Percentiles rank a stretch among this genome's conserved stretches.
Conservation (phyloP, 2,797 vertebrate genomes). For the Onychomys arenicola region DNA sequence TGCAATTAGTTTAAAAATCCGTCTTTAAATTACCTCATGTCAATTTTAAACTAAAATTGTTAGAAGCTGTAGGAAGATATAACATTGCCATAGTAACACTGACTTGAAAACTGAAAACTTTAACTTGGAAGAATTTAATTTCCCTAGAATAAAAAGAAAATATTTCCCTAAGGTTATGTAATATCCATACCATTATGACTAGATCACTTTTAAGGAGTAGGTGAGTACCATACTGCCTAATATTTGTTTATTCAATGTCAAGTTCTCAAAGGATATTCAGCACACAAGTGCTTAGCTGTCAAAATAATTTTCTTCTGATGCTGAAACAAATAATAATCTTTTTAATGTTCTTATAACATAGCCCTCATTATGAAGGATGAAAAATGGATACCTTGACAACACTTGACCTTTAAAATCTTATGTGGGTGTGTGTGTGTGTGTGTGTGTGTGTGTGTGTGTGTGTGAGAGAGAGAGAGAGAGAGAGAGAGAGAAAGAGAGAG, state of each 20-base stretch:
- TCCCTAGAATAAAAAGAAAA: constrained; percentile 26
- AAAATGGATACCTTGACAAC: not conserved
- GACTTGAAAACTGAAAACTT: constrained; percentile 64
- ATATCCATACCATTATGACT: not conserved
- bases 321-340: not conserved
- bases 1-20: constrained; percentile 64
- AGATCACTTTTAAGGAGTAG: not conserved
- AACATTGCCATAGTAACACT: constrained; percentile 76
- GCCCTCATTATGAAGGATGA: not conserved
- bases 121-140: constrained; percentile 63
- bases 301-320: not conserved
- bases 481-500: not conserved
- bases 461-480: not conserved
- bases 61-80: constrained; percentile 67
- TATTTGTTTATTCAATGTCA: not conserved
- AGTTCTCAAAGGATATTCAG: not conserved
- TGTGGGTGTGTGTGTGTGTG: no score
- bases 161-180: constrained; percentile 17
- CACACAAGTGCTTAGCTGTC: accelerated
- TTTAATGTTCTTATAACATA: not conserved
- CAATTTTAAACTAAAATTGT: constrained; percentile 79
- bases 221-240: not conserved
- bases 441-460: no score
- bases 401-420: not conserved
- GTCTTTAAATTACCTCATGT: constrained; percentile 75